Conservation (phyloP, 2,888 invertebrate genomes). For the Campoletis raptor region DNA sequence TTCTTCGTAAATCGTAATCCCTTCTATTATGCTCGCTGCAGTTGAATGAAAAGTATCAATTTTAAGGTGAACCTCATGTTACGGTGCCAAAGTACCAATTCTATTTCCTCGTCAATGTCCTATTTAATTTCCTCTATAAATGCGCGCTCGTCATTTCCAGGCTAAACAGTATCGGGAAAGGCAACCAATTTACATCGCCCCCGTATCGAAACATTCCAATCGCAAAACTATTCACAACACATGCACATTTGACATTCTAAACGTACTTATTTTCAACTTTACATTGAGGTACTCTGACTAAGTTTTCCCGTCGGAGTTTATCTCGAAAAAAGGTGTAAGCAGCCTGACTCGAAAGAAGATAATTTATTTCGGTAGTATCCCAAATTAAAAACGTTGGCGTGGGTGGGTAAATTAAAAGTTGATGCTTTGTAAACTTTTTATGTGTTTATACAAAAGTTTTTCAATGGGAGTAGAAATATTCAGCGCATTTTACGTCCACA, state of each 20-base stretch:
- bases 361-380: neutral
- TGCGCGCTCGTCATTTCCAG: neutral
- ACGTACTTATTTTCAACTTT: neutral
- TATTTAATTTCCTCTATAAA: neutral
- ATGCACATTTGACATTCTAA: conserved; percentile 1
- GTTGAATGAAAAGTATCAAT: neutral
- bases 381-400: conserved; percentile 10
- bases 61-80: neutral
- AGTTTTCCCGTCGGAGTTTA: neutral
- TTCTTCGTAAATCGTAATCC: no score
- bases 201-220: conserved; percentile 7
- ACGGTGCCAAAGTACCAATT: neutral
- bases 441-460: neutral
- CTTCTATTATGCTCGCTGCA: no score
- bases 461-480: neutral
- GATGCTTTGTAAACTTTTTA: neutral
- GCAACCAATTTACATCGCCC: conserved; percentile 18
- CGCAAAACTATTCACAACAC: neutral
- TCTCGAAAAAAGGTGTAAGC: neutral
- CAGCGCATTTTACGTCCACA: neutral
- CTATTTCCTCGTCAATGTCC: conserved; percentile 10
- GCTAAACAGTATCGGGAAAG: neutral
- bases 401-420: conserved; percentile 18
- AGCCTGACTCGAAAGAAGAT: neutral
- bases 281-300: neutral